These are phyloP conservation scores for Amphilophus citrinellus DNA, from an alignment of 2,113 vertebrate species.

Conservation along the genomic window DNA sequence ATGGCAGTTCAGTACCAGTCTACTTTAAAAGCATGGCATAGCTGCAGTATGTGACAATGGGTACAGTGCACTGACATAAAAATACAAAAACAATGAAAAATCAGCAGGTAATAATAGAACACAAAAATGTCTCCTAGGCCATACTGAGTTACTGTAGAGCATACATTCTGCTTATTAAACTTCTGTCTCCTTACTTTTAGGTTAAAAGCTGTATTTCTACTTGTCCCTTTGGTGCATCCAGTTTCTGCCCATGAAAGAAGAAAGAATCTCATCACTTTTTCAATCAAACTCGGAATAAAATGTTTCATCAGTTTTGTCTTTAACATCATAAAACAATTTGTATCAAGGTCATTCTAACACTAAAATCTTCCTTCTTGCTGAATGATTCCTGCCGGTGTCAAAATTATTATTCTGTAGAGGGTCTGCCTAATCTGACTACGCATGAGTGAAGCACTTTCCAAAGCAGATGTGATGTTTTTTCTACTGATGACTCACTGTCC, in stretches of 20 bases:
- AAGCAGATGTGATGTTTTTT: not conserved
- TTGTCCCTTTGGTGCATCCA: too few species aligned
- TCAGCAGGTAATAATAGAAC: not conserved
- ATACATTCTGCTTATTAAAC: not conserved
- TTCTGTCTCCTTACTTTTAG: not conserved
- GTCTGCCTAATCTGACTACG: not conserved
- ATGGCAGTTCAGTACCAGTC: not conserved
- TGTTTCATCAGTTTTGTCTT: not conserved
- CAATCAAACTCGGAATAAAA: not conserved
- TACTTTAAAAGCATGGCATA: not conserved
- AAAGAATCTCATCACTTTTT: not conserved
- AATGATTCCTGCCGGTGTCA: not conserved
- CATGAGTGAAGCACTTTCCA: not conserved
- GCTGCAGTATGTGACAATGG: not conserved
- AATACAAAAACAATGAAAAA: not conserved
- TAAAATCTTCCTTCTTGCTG: not conserved
- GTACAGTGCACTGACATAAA: not conserved
- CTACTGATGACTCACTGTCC: not conserved
- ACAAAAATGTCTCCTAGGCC: conserved; percentile 5
- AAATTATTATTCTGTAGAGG: not conserved
- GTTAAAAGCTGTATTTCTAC: not conserved
- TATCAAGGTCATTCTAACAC: not conserved
- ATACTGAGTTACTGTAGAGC: not conserved
- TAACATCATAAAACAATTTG: not conserved
- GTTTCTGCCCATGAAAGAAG: not conserved